Evolutionary conservation across 1,140 invertebrate genomes (phyloP).

Genomic region (Lordiphosa mommai): DNA sequence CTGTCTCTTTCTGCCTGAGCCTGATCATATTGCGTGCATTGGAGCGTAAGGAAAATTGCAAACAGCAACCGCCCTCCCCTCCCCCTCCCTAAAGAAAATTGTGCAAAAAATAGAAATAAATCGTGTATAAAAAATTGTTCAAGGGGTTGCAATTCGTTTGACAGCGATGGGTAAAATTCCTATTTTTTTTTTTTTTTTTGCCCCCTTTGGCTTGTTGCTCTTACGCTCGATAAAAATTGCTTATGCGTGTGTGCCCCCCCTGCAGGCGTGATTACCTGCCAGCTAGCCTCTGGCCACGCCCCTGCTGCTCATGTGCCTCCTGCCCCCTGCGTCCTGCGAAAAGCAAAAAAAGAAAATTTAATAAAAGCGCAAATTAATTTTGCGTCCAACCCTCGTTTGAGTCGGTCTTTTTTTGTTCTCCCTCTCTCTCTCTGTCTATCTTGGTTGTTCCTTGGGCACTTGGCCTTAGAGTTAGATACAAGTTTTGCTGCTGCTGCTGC

Average conservation of each 20-base stretch:
- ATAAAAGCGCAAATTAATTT: conserved; percentile 77
- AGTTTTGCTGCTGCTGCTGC: conserved; percentile 26
- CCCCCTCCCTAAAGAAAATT: no score
- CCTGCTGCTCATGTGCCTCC: not conserved
- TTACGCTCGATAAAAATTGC: conserved; percentile 66
- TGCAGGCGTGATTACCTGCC: conserved; percentile 61
- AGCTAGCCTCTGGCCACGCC: not conserved
- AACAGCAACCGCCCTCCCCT: conserved; percentile 20
- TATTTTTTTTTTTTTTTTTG: not conserved
- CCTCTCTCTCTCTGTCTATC: not conserved
- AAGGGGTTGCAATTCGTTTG: conserved; percentile 69
- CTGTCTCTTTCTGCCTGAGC: not conserved
- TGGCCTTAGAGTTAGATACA: conserved; percentile 59
- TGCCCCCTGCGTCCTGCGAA: conserved; percentile 7
- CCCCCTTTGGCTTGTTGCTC: conserved; percentile 49
- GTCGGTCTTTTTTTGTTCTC: not conserved
- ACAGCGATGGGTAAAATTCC: conserved; percentile 46
- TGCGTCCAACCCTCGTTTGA: conserved; percentile 54
- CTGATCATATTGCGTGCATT: conserved; percentile 34
- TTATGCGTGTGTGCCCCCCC: conserved; percentile 32
- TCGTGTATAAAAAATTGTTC: conserved; percentile 72
- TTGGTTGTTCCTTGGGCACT: not conserved
- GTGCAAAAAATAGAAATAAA: conserved; percentile 63
- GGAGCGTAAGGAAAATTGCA: conserved; percentile 44
- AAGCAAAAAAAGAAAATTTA: conserved; percentile 53